Evolutionary conservation across 2,113 vertebrate species (phyloP).

Genomic region (Mustela nigripes): DNA sequence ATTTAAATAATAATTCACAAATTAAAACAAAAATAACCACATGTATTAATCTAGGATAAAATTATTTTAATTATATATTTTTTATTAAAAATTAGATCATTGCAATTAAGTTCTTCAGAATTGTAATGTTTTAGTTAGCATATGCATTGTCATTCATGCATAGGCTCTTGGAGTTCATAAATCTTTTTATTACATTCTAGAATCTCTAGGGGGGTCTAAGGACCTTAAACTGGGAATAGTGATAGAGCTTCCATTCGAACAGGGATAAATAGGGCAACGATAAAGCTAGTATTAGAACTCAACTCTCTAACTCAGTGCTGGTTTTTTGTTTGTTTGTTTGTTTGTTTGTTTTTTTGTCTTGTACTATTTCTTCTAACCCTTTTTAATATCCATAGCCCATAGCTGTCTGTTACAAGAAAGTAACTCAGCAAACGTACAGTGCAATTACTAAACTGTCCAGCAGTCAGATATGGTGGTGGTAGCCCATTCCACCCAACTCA

Average conservation of each 20-base stretch:
- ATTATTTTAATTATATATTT: not conserved
- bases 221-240: not conserved
- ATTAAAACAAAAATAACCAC: not conserved
- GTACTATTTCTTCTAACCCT: not conserved
- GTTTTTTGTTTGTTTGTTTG: too few species aligned
- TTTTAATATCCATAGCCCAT: not conserved
- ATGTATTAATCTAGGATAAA: not conserved
- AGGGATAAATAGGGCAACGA: not conserved
- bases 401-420: not conserved
- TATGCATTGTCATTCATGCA: not conserved
- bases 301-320: not conserved
- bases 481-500: not conserved
- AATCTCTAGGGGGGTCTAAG: not conserved
- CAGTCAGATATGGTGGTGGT: not conserved
- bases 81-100: constrained; percentile 7
- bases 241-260: not conserved
- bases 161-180: not conserved
- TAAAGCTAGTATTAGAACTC: constrained; percentile 12
- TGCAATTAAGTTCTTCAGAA: constrained; percentile 35
- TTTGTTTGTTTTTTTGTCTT: not conserved
- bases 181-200: not conserved
- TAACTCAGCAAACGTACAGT: not conserved
- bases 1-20: constrained; percentile 35
- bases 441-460: not conserved
- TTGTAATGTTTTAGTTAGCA: not conserved